Percentiles rank a stretch among this genome's conserved stretches.
Conservation (phyloP, 2,113 vertebrate species). For the Parus major region DNA sequence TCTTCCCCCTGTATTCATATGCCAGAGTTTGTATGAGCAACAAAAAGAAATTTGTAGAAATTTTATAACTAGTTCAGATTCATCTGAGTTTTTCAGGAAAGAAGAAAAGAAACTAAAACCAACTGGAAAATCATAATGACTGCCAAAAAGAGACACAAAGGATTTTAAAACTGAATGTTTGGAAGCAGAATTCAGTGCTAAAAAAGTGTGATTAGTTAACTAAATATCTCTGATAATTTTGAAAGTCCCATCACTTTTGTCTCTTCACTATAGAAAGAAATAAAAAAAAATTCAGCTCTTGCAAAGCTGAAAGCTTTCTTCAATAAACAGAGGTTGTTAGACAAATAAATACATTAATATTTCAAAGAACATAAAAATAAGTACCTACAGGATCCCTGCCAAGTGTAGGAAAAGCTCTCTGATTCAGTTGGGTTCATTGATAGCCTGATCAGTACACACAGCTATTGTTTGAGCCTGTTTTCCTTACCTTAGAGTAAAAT, state of each 20-base stretch:
- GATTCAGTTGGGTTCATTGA: background rate
- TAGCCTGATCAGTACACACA: background rate
- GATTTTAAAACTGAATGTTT: background rate
- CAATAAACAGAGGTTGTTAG: background rate
- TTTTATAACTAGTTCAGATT: background rate
- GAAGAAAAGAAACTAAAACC: background rate
- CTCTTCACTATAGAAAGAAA: background rate
- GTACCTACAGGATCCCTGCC: background rate
- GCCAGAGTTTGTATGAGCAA: background rate
- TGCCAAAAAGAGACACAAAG: background rate
- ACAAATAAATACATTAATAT: background rate
- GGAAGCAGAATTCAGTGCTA: background rate
- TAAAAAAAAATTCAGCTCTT: background rate
- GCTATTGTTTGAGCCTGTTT: slow-evolving; percentile 56
- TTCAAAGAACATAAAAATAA: background rate
- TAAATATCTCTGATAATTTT: background rate
- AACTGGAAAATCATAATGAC: background rate
- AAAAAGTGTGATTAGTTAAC: background rate
- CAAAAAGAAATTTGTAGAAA: background rate
- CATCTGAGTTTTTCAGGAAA: background rate
- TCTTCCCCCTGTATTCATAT: background rate
- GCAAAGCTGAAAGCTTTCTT: background rate
- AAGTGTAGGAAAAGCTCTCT: background rate
- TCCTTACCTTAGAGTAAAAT: slow-evolving; percentile 64
- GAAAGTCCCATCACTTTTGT: background rate